Percentiles rank a stretch among this genome's conserved stretches.
Evolutionary conservation across 2,797 vertebrate species (phyloP).

Genomic region (Hippopotamyrus pictus): DNA sequence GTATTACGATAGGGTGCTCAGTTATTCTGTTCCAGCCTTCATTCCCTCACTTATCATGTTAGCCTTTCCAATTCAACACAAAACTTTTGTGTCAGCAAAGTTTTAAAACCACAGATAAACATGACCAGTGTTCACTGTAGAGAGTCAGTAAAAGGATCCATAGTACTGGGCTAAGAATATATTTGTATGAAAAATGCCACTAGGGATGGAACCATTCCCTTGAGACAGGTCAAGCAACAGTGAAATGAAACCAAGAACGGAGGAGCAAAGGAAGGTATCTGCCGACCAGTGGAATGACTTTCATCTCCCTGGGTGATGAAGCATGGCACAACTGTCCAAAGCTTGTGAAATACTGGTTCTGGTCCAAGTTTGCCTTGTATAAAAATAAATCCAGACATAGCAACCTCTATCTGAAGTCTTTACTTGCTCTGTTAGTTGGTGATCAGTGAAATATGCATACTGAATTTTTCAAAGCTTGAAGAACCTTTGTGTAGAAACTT

Average conservation of each 20-base stretch:
- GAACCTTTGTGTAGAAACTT: slow-evolving; percentile 1
- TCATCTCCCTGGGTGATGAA: slow-evolving; percentile 27
- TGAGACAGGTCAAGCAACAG: slow-evolving; percentile 12
- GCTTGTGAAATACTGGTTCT: slow-evolving; percentile 24
- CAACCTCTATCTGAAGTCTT: slow-evolving; percentile 3
- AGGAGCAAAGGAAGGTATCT: slow-evolving; percentile 17
- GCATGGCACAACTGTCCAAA: slow-evolving; percentile 25
- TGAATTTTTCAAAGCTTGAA: slow-evolving; percentile 5
- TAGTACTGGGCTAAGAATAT: background rate
- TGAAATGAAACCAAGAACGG: slow-evolving; percentile 16
- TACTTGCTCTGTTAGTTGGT: background rate
- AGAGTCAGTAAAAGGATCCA: background rate
- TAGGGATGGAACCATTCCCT: slow-evolving; percentile 9
- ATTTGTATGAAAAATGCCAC: background rate
- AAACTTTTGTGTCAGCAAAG: background rate
- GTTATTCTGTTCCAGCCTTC: background rate
- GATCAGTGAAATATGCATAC: slow-evolving; percentile 13
- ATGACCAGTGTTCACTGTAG: background rate
- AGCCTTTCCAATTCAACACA: background rate
- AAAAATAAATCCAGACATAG: slow-evolving; percentile 14
- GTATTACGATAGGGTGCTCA: background rate
- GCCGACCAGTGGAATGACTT: slow-evolving; percentile 2
- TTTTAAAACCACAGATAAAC: slow-evolving; percentile 1
- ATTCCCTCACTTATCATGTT: background rate
- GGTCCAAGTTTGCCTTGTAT: slow-evolving; percentile 11